Evolutionary conservation across 2,888 invertebrate genomes (phyloP).

Genomic region (Vannuccia rotundouncinata): DNA sequence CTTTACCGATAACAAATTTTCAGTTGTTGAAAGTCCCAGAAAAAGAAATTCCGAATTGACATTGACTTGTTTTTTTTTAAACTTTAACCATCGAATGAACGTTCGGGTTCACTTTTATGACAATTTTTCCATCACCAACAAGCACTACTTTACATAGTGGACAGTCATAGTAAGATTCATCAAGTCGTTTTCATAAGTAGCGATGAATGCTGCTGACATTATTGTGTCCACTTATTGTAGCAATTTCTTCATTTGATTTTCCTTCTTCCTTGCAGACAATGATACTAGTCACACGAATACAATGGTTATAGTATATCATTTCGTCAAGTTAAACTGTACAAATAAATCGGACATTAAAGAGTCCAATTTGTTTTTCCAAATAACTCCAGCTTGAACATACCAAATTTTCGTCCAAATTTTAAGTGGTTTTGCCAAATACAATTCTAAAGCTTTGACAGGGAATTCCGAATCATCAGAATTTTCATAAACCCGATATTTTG

Average conservation of each 20-base stretch:
- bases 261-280: neutral
- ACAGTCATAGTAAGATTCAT: too few species aligned
- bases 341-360: constrained; percentile 13
- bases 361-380: neutral
- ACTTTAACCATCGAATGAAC: neutral
- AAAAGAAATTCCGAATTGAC: neutral
- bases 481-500: too few species aligned
- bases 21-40: neutral
- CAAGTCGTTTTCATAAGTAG: neutral
- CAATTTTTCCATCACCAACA: neutral
- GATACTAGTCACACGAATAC: too few species aligned
- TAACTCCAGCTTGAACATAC: neutral
- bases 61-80: neutral
- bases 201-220: neutral
- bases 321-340: neutral
- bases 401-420: neutral
- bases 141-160: neutral
- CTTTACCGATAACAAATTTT: neutral
- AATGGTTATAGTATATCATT: too few species aligned
- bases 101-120: neutral
- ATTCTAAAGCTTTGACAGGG: neutral
- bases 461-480: neutral
- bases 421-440: neutral
- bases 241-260: neutral
- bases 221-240: neutral